Base-by-base conservation (phyloP, 2,888 invertebrate genomes). In the Phyto melanocephala region DNA sequence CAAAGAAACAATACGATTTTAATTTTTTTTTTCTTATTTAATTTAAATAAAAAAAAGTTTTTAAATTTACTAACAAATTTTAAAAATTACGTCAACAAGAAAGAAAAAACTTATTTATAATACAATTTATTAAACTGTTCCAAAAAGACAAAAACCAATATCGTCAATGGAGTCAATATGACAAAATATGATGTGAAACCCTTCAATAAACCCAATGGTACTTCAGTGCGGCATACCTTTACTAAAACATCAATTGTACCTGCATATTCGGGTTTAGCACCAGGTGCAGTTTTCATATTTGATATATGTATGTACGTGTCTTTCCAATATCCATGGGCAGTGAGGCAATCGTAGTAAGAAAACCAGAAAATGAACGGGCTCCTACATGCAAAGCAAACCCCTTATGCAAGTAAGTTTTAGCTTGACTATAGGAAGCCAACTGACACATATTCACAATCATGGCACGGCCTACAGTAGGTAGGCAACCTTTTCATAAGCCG, bases 281-380 rank as follows among this genome's bases (percentile, higher is more conserved):
- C 97, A 90, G 96, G 93, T 50, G 96, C 92, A 6, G 72, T 84
- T 90, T 95, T 96, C 94, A 99, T 99, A 90, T 98, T 99, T 92
- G 99, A 99, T 88, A 99, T 98, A 89, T 97, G 96, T 5, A 99
- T 88, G 99, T 98, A 89, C 97, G 96, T 5, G 99, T 99, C 92
- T 99, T 99, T 67, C 98, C 98, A 90, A 99, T 99, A 92, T 99
- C 99, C 10, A 99, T 97, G 0, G 99, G 99, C 98, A 99, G 98
- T 0, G 99, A 99, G 10, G 98, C 98, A 63, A 96, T 94, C 20
- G 99, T 99, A 60, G 99, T 99, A 84, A 99, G 94, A 17, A 99
- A 93, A 1, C 99, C 99, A 71, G 98, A 98, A 85, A 99, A 95
- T 98, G 99, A 99, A 84, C 98, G 98, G 56, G 98, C 96, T 78